These are phyloP conservation scores for Morpho achilles DNA, from an alignment of 2,888 invertebrate genomes.

Conservation along the genomic window DNA sequence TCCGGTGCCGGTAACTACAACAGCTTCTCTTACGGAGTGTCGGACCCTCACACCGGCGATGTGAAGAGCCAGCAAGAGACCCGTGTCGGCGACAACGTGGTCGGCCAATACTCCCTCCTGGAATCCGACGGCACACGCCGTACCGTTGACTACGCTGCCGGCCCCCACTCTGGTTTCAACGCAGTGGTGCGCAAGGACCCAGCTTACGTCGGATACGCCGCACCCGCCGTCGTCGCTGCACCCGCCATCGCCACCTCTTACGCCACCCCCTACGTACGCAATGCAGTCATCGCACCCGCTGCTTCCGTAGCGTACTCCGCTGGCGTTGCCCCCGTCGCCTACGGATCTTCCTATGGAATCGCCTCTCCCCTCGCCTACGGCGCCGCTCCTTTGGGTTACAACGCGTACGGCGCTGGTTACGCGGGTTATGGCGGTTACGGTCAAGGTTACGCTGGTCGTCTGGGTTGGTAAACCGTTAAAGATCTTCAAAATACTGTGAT, in stretches of 20 bases:
- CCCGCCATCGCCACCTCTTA: constrained; percentile 7
- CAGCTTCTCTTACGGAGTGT: constrained; percentile 72
- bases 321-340: constrained; percentile 10
- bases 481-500: too few species aligned
- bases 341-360: constrained; percentile 5
- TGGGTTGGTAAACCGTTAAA: too few species aligned
- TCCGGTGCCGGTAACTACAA: constrained; percentile 51
- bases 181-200: constrained; percentile 73
- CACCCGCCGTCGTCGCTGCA: constrained; percentile 31
- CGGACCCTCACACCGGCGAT: constrained; percentile 73
- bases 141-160: constrained; percentile 75
- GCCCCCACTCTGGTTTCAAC: constrained; percentile 71
- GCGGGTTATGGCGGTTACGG: not conserved
- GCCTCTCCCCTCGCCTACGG: constrained; percentile 24
- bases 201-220: constrained; percentile 39
- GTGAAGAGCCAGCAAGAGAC: constrained; percentile 69
- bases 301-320: constrained; percentile 21
- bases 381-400: constrained; percentile 12
- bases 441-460: too few species aligned
- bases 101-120: constrained; percentile 69
- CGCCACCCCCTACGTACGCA: constrained; percentile 4
- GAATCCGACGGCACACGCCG: constrained; percentile 74
- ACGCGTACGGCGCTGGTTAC: constrained; percentile 26
- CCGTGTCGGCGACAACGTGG: constrained; percentile 66
- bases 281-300: constrained; percentile 11